Conservation (phyloP, 2,797 vertebrate genomes). For the Tenualosa ilisha region DNA sequence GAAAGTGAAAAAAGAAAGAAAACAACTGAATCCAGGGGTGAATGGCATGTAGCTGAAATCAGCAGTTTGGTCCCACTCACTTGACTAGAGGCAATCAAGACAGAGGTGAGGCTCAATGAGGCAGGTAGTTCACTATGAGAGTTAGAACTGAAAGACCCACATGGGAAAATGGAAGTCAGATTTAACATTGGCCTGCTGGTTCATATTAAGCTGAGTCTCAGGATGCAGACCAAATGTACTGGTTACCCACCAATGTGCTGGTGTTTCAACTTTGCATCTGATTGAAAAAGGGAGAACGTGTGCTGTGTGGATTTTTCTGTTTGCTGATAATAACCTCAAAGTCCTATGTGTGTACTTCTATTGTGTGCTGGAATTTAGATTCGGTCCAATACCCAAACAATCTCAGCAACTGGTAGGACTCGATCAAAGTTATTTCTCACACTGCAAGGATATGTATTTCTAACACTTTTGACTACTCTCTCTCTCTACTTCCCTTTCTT, state of each 20-base stretch:
- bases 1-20: too few relatives aligned
- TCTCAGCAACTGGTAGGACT: conserved; percentile 14
- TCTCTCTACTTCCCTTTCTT: not conserved
- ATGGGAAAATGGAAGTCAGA: not conserved
- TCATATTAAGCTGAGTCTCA: not conserved
- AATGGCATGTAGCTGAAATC: conserved; percentile 34
- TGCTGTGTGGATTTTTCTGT: not conserved
- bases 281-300: not conserved
- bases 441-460: conserved; percentile 26
- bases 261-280: not conserved
- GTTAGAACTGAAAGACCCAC: conserved; percentile 13
- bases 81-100: not conserved
- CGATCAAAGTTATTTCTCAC: conserved; percentile 36
- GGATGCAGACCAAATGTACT: not conserved
- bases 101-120: conserved; percentile 27
- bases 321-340: not conserved
- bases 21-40: conserved; percentile 24
- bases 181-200: conserved; percentile 31
- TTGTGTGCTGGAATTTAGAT: conserved; percentile 2
- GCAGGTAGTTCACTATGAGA: conserved; percentile 32
- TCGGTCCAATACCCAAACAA: not conserved
- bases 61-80: conserved; percentile 28
- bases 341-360: not conserved
- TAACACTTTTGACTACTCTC: not conserved
- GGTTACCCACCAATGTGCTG: not conserved